Evolutionary conservation across 2,797 vertebrate species (phyloP).

Genomic region (Arrhamphus sclerolepis): DNA sequence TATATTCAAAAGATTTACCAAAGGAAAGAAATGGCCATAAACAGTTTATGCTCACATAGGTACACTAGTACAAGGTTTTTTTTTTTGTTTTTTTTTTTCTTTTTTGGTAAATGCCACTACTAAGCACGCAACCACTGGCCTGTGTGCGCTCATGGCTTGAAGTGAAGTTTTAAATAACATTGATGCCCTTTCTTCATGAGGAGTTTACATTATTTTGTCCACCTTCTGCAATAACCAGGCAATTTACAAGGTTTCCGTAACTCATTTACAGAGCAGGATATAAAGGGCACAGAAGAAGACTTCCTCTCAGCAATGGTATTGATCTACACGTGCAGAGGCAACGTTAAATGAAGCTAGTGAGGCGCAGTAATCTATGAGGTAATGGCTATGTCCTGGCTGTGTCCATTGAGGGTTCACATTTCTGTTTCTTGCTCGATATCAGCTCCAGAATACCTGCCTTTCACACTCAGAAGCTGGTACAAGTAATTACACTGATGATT

Average conservation of each 20-base stretch:
- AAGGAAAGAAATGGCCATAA: too few species aligned
- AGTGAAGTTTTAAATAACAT: constrained; percentile 17
- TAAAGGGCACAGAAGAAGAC: constrained; percentile 59
- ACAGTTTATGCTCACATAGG: too few species aligned
- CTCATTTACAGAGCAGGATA: constrained; percentile 45
- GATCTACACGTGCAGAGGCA: constrained; percentile 63
- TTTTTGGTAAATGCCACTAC: not conserved
- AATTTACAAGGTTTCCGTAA: constrained; percentile 34
- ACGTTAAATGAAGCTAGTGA: constrained; percentile 64
- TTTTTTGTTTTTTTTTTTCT: not conserved
- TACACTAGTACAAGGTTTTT: too few species aligned
- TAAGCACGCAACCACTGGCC: constrained; percentile 4
- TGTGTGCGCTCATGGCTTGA: constrained; percentile 10
- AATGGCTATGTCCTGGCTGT: constrained; percentile 59
- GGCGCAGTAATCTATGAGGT: constrained; percentile 56
- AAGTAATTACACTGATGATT: constrained; percentile 13
- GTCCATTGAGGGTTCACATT: constrained; percentile 32
- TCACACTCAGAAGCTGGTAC: not conserved
- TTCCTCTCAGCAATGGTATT: constrained; percentile 54
- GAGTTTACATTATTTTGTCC: constrained; percentile 23
- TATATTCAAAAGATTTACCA: too few species aligned
- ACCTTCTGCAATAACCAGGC: constrained; percentile 15
- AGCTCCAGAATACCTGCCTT: constrained; percentile 11
- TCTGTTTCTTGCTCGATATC: constrained; percentile 27
- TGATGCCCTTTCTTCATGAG: constrained; percentile 15